These are phyloP conservation scores for Mylabris sibirica DNA, from an alignment of 2,888 invertebrate genomes.

Conservation along the genomic window DNA sequence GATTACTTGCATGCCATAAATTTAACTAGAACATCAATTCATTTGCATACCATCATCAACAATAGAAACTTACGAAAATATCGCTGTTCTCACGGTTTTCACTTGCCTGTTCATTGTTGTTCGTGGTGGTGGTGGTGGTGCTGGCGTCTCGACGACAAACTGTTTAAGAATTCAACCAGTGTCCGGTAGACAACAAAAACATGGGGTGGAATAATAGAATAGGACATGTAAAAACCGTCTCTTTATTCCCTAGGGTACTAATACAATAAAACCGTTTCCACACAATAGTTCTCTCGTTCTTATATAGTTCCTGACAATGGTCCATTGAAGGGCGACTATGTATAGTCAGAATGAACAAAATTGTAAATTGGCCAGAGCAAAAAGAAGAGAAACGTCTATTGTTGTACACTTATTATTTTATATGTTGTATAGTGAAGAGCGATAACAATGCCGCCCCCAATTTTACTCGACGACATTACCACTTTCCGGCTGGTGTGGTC, in stretches of 20 bases:
- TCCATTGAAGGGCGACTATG: constrained; percentile 37
- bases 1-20: not conserved
- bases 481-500: constrained; percentile 28
- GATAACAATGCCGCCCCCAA: constrained; percentile 41
- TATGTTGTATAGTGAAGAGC: constrained; percentile 31
- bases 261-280: constrained; percentile 54
- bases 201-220: constrained; percentile 43
- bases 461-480: constrained; percentile 7
- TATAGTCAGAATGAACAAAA: constrained; percentile 30
- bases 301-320: constrained; percentile 48
- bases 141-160: constrained; percentile 1
- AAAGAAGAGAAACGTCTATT: constrained; percentile 47
- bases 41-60: not conserved
- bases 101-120: constrained; percentile 1
- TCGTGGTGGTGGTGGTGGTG: not conserved
- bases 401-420: constrained; percentile 52
- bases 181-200: constrained; percentile 33
- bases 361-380: constrained; percentile 35
- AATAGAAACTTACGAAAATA: constrained; percentile 18
- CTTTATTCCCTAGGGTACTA: constrained; percentile 51
- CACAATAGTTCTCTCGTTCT: constrained; percentile 51
- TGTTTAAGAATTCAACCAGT: constrained; percentile 38
- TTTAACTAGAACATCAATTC: not conserved
- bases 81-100: constrained; percentile 35
- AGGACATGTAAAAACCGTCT: constrained; percentile 53